A percentile compares a stretch with the other conserved stretches of the same genome.
phyloP scores from a whole-genome alignment of 2,888 invertebrate species.

The Hemaris fuciformis region DNA sequence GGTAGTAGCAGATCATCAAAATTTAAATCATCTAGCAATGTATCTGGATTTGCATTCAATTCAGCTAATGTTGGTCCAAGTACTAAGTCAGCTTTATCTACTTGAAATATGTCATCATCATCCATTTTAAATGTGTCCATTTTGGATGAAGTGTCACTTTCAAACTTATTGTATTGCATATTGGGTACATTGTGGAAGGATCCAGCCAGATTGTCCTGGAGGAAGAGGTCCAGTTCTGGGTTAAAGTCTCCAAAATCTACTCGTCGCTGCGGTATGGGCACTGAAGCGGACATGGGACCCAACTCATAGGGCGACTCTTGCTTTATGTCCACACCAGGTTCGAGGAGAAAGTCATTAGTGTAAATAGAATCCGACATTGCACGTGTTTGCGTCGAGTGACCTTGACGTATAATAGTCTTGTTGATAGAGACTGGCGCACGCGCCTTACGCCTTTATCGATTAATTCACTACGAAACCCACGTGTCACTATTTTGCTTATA shows the following conservation, averaged over 20 bases:
- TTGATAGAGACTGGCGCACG: constrained; percentile 77
- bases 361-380: constrained; percentile 84
- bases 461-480: constrained; percentile 70
- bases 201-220: constrained; percentile 71
- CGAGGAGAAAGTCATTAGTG: constrained; percentile 83
- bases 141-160: constrained; percentile 68
- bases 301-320: constrained; percentile 81
- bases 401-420: constrained; percentile 77
- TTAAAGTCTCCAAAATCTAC: constrained; percentile 74
- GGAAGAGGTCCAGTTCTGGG: constrained; percentile 79
- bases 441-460: constrained; percentile 75
- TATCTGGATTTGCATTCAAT: constrained; percentile 92
- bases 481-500: constrained; percentile 52
- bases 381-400: constrained; percentile 77
- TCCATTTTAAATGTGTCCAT: constrained; percentile 88
- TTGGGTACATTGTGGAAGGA: constrained; percentile 67
- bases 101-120: constrained; percentile 93
- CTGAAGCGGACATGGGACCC: constrained; percentile 79
- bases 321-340: constrained; percentile 83
- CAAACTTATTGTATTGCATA: constrained; percentile 68
- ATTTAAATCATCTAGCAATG: constrained; percentile 90
- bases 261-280: constrained; percentile 84
- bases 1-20: constrained; percentile 91
- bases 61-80: constrained; percentile 92
- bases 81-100: constrained; percentile 92